Percentiles rank a stretch among this genome's conserved stretches.
These are phyloP conservation scores for Anagrus nilaparvatae DNA, from an alignment of 1,140 invertebrate species.

Conservation along the genomic window DNA sequence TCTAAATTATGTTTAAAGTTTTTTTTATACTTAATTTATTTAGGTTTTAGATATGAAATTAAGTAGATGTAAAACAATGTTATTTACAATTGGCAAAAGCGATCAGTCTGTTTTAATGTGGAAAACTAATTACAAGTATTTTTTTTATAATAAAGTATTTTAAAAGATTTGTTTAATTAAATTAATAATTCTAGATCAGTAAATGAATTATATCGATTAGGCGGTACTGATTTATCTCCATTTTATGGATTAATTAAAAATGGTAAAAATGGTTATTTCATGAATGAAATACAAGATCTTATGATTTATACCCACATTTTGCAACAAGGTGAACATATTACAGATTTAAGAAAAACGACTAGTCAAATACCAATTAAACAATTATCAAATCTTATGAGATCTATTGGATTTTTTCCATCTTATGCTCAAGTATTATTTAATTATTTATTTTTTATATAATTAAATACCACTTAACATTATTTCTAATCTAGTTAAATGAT, in stretches of 20 bases:
- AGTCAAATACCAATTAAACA: constrained; percentile 51
- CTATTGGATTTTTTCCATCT: constrained; percentile 62
- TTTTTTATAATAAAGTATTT: constrained; percentile 5
- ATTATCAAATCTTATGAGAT: constrained; percentile 59
- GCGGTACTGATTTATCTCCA: constrained; percentile 45
- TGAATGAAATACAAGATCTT: constrained; percentile 57
- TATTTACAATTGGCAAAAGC: constrained; percentile 49
- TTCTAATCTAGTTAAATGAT: constrained; percentile 48
- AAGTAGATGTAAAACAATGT: constrained; percentile 35
- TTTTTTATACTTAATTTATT: constrained; percentile 10
- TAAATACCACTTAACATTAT: constrained; percentile 6
- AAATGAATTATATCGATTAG: constrained; percentile 40
- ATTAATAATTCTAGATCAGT: constrained; percentile 38
- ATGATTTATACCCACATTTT: constrained; percentile 66
- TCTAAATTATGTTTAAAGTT: constrained; percentile 13
- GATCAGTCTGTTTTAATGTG: constrained; percentile 50
- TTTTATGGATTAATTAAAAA: constrained; percentile 49
- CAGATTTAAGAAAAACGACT: constrained; percentile 44
- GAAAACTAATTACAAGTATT: constrained; percentile 47
- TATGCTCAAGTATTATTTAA: constrained; percentile 53
- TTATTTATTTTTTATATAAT: constrained; percentile 3
- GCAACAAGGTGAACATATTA: constrained; percentile 56
- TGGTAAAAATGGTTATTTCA: constrained; percentile 50
- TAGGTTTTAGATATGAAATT: no score
- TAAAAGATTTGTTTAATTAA: constrained; percentile 2